A percentile compares a stretch with the other conserved stretches of the same genome.
Conservation (phyloP, 2,888 invertebrate species). For the Metellina segmentata region DNA sequence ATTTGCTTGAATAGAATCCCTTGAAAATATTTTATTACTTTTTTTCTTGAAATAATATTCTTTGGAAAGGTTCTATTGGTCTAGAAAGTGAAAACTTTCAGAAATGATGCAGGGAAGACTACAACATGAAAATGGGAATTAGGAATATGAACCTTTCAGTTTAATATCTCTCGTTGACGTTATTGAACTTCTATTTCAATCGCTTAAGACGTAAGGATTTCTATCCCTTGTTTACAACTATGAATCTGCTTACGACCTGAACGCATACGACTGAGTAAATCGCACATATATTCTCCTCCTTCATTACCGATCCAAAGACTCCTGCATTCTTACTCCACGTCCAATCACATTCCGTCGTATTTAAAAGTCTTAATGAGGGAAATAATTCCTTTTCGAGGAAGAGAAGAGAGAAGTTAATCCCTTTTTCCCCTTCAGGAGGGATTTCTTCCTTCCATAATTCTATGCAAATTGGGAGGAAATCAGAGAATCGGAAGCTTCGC, state of each 20-base stretch:
- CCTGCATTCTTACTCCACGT: not conserved
- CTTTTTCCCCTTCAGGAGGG: not conserved
- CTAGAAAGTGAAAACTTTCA: too few species aligned
- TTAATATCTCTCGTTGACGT: too few species aligned
- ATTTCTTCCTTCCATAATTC: not conserved
- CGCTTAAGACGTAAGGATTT: too few species aligned
- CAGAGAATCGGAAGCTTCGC: not conserved
- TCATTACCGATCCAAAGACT: not conserved
- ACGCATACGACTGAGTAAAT: not conserved
- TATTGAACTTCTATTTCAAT: too few species aligned
- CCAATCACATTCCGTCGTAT: not conserved
- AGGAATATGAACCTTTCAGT: too few species aligned
- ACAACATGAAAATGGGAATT: too few species aligned
- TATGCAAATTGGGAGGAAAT: constrained; percentile 1
- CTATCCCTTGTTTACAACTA: not conserved
- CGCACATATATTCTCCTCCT: not conserved
- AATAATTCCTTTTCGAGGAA: not conserved
- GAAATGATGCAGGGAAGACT: too few species aligned
- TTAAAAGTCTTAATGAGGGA: constrained; percentile 1
- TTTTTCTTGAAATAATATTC: too few species aligned
- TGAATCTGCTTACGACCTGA: not conserved
- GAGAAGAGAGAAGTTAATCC: not conserved
- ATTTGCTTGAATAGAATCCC: too few species aligned
- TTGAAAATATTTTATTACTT: too few species aligned
- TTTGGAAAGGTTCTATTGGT: too few species aligned